Conservation (phyloP, 2,113 vertebrate genomes). For the Prochilodus magdalenae region DNA sequence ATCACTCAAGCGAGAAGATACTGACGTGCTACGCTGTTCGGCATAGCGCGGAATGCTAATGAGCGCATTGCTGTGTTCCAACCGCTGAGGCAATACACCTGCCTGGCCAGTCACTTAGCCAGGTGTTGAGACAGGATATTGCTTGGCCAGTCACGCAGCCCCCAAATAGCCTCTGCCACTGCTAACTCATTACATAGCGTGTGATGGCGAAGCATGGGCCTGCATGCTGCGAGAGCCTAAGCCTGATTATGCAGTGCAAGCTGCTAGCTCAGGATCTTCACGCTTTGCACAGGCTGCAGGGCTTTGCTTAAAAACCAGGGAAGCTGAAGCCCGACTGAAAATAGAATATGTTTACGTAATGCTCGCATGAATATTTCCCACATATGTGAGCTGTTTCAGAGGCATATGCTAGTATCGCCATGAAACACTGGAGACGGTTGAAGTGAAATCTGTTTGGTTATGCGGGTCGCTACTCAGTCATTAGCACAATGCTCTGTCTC, state of each 20-base stretch:
- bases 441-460: neutral
- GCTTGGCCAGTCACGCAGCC: neutral
- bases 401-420: neutral
- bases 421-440: neutral
- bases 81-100: neutral
- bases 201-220: neutral
- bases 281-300: neutral
- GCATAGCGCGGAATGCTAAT: neutral
- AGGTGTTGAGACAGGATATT: neutral
- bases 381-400: neutral
- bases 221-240: neutral
- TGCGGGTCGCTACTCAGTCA: neutral
- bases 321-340: neutral
- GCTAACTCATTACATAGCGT: neutral
- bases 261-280: conserved; percentile 2
- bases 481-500: neutral
- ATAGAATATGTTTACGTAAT: neutral
- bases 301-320: neutral
- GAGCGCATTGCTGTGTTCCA: neutral
- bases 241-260: neutral
- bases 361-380: neutral
- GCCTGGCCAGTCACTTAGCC: neutral
- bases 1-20: neutral
- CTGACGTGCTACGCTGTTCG: neutral
- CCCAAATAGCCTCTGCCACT: neutral